These are phyloP conservation scores for Sardina pilchardus DNA, from an alignment of 2,113 vertebrate species.

Conservation along the genomic window DNA sequence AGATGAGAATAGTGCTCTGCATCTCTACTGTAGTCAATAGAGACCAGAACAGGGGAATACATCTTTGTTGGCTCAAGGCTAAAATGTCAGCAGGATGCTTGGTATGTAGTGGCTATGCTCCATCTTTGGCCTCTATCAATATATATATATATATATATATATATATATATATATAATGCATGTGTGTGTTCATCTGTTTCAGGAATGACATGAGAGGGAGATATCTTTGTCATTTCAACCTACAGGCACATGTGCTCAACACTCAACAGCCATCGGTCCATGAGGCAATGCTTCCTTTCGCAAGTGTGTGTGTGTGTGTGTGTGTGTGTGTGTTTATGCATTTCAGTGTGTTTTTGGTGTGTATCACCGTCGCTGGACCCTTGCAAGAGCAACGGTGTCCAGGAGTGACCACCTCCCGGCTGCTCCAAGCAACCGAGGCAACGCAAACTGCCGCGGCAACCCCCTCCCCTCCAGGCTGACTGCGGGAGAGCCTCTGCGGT, in stretches of 20 bases:
- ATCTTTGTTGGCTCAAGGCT: not conserved
- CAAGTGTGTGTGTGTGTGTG: not conserved
- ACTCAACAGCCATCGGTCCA: not conserved
- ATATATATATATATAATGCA: constrained; percentile 8
- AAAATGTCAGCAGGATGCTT: not conserved
- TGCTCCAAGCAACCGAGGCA: not conserved
- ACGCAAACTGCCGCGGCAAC: not conserved
- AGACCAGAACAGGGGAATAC: not conserved
- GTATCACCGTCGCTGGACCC: not conserved
- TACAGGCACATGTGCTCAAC: not conserved
- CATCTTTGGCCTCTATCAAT: not conserved
- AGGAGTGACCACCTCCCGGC: not conserved
- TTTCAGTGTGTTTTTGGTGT: not conserved
- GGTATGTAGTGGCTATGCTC: not conserved
- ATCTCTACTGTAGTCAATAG: not conserved
- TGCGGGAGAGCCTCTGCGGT: constrained; percentile 29
- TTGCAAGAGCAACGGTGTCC: not conserved
- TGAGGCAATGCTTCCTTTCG: not conserved
- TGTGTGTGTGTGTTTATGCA: not conserved
- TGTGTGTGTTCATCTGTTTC: constrained; percentile 30
- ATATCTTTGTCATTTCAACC: not conserved
- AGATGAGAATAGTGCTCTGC: not conserved
- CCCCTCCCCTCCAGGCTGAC: not conserved
- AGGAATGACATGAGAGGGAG: not conserved
- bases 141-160: not conserved